Conservation (phyloP, 2,797 vertebrate species). For the Leucoraja ocellata region DNA sequence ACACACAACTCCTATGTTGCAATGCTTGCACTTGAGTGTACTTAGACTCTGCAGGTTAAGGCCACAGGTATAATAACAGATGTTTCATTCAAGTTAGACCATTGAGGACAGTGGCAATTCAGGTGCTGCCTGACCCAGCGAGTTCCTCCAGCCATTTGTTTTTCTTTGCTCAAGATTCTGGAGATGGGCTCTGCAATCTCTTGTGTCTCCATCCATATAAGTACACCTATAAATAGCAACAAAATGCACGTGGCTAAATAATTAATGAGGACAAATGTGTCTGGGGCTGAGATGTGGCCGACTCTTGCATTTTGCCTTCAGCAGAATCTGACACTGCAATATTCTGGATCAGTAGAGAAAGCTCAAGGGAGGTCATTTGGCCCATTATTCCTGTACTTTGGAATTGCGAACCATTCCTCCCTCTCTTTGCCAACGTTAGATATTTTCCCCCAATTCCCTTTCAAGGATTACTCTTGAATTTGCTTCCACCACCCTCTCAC, state of each 20-base stretch:
- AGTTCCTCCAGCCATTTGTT: too few species aligned
- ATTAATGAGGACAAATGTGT: slow-evolving; percentile 22
- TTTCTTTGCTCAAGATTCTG: too few species aligned
- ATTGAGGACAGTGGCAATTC: too few species aligned
- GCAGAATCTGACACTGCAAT: neutral
- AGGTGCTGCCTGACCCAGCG: too few species aligned
- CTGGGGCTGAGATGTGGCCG: neutral
- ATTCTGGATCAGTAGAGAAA: neutral
- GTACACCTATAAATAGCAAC: slow-evolving; percentile 14
- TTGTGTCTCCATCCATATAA: neutral
- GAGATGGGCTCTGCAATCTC: too few species aligned
- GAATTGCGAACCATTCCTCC: neutral
- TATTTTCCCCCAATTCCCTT: neutral
- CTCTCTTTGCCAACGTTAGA: neutral
- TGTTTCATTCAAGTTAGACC: too few species aligned
- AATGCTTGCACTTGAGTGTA: too few species aligned
- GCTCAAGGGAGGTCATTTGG: neutral
- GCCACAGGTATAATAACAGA: too few species aligned
- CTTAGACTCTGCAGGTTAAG: too few species aligned
- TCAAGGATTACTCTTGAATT: neutral
- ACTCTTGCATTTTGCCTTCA: neutral
- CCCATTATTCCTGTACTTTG: neutral
- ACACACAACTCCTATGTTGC: too few species aligned
- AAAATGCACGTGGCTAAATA: neutral
- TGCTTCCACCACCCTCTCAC: neutral